Percentiles rank a stretch among this genome's conserved stretches.
These are phyloP conservation scores for Picathartes gymnocephalus DNA, from an alignment of 2,113 vertebrate genomes.

Conservation along the genomic window DNA sequence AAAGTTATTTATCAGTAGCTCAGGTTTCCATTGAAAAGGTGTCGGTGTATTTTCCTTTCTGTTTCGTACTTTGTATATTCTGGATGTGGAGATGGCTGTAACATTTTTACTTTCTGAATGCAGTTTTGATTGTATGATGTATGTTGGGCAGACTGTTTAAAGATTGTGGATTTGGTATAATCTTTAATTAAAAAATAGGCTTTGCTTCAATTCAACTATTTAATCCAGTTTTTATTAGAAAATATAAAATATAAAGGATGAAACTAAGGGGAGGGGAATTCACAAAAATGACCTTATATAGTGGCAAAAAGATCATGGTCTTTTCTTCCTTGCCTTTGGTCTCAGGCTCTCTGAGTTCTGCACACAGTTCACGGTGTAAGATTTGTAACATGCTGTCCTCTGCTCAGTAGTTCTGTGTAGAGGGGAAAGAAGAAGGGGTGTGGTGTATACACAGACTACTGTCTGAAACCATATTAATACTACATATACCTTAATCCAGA, in stretches of 20 bases:
- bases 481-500: background rate
- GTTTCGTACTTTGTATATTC: background rate
- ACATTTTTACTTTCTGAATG: background rate
- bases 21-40: background rate
- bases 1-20: background rate
- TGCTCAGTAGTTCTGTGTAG: background rate
- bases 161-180: background rate
- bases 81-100: background rate
- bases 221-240: background rate
- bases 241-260: background rate
- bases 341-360: background rate
- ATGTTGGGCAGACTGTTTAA: background rate
- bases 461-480: background rate
- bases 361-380: rapidly evolving
- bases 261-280: background rate
- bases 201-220: background rate
- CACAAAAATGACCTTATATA: background rate
- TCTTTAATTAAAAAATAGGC: background rate
- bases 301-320: background rate
- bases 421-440: background rate
- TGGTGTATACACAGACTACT: background rate
- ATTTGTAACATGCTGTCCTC: background rate
- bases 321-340: background rate
- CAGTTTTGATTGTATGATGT: background rate
- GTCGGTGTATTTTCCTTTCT: background rate